Evolutionary conservation across 2,113 vertebrate species (phyloP), one percentile per base, ranked within the genome.

Genomic region (Melanotaenia duboulayi): DNA sequence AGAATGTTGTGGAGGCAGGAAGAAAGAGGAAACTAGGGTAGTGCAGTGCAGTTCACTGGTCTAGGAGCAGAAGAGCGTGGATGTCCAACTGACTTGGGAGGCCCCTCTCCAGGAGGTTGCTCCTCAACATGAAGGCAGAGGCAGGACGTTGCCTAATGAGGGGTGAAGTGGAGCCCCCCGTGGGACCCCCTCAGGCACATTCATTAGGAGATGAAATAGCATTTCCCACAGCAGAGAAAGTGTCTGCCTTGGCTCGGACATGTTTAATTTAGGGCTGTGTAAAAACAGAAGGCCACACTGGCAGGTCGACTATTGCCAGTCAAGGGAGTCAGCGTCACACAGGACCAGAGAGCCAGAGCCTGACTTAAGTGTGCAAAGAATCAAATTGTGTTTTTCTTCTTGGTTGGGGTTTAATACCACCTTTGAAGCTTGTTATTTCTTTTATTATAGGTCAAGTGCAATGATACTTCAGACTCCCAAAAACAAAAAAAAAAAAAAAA

Each of bases 201-300:
- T 94, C 93, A 95, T 94, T 94, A 94, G 86, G 84, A 93, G 92
- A 94, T 94, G 91, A 94, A 94, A 93, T 91, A 90, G 87, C 24
- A 39, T 92, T 93, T 93, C 92, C 93, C 55, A 85, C 73, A 87
- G 92, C 86, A 82, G 82, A 87, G 89, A 85, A 85, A 84, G 86
- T 80, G 76, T 74, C 89, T 74, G 86, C 89, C 79, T 80, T 28
- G 56, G 78, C 84, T 77, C 70, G 87, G 91, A 92, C 92, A 87
- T 90, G 88, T 95, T 93, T 92, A 87, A 94, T 94, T 93, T 93
- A 82, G 84, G 82, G 75, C 79, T 73, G 59, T 74, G 70, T 79
- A 85, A 83, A 90, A 78, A 84, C 81, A 73, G 54, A 51, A 67
- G 82, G 84, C 87, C 81, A 74, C 77, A 83, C 70, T 83, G 82